A percentile compares a stretch with the other conserved stretches of the same genome.
Conservation (phyloP, 2,113 vertebrate species). For the Panthera tigris region DNA sequence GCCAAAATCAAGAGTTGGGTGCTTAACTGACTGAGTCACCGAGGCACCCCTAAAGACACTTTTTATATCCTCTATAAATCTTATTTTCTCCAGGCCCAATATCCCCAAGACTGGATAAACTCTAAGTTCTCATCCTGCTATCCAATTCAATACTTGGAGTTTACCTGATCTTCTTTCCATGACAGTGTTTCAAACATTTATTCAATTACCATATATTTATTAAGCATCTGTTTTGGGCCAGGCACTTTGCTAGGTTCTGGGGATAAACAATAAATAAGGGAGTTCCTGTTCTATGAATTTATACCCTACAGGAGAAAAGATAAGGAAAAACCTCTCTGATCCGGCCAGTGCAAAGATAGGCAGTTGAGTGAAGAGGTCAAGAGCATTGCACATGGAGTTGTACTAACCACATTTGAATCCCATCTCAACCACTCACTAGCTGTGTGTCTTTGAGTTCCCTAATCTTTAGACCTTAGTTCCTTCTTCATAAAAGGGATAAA, state of each 20-base stretch:
- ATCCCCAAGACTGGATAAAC: not conserved
- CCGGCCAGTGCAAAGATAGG: not conserved
- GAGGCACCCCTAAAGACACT: not conserved
- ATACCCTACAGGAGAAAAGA: not conserved
- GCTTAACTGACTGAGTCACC: too few species aligned
- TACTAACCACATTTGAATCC: not conserved
- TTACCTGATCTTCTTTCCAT: not conserved
- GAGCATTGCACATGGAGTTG: not conserved
- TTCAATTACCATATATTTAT: not conserved
- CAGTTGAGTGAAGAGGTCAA: not conserved
- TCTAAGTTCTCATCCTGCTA: not conserved
- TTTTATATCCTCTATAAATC: not conserved
- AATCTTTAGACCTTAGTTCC: not conserved
- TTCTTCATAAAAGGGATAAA: not conserved
- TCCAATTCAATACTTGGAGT: not conserved
- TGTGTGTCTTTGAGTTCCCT: not conserved
- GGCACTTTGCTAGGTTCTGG: not conserved
- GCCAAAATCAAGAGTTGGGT: too few species aligned
- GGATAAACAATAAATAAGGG: not conserved
- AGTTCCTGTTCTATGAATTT: not conserved
- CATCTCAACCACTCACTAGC: not conserved
- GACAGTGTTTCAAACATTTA: conserved; percentile 10
- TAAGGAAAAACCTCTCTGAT: not conserved
- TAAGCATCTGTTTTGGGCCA: not conserved
- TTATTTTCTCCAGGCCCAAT: not conserved